phyloP scores from a whole-genome alignment of 2,113 vertebrate species.

The Heloderma charlesbogerti region DNA sequence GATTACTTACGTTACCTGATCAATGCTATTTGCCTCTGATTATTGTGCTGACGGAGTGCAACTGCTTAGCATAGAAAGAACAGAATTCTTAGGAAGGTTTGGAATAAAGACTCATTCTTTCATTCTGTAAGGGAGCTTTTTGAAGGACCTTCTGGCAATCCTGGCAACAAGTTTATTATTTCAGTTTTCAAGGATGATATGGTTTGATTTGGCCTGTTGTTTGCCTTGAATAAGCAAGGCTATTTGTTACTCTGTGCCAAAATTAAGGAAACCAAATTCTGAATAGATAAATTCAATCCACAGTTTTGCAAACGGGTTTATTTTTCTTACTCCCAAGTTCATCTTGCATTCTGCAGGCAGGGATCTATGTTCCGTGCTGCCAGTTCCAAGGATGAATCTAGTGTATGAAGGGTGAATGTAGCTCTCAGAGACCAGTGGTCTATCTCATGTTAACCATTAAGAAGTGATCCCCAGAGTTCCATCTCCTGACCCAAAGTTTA shows the following conservation, averaged over 20 bases:
- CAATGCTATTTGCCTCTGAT: conserved; percentile 8
- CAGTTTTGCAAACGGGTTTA: neutral
- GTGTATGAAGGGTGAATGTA: neutral
- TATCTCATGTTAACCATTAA: too few species aligned
- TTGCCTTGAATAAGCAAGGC: neutral
- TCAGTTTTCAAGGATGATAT: neutral
- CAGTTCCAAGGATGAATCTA: neutral
- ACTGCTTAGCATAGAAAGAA: neutral
- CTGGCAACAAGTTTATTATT: neutral
- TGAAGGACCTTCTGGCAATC: neutral
- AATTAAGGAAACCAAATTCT: neutral
- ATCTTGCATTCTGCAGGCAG: neutral
- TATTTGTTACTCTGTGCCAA: neutral
- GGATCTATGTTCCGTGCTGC: neutral
- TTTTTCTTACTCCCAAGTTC: neutral
- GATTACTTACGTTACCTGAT: neutral
- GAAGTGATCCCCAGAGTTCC: too few species aligned
- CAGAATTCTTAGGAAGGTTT: neutral
- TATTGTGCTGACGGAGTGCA: neutral
- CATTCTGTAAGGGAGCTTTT: neutral
- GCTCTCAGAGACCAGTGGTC: too few species aligned
- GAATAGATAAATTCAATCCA: neutral
- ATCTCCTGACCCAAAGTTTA: too few species aligned
- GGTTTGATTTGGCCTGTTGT: neutral
- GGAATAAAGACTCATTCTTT: neutral